Evolutionary conservation across 2,797 vertebrate genomes (phyloP).

Genomic region (Mus spretus): DNA sequence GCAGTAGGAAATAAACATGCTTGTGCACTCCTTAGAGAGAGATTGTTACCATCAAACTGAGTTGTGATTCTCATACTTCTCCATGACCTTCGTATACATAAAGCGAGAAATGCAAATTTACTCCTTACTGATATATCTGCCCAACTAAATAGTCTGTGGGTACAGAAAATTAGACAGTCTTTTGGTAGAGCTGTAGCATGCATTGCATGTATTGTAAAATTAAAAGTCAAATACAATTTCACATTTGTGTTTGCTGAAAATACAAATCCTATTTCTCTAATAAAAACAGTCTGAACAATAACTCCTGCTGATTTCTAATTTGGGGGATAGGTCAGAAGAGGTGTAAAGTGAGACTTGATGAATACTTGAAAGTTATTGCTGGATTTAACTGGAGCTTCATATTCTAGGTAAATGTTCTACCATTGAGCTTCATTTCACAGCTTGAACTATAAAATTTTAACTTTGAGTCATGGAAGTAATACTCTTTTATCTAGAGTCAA

Average conservation of each 20-base stretch:
- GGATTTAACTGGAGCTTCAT: background rate
- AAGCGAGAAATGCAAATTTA: background rate
- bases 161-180: background rate
- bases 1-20: background rate
- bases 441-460: conserved; percentile 15
- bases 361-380: background rate
- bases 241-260: conserved; percentile 19
- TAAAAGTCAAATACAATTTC: background rate
- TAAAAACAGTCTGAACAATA: conserved; percentile 22
- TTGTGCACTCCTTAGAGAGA: background rate
- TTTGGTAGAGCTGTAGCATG: background rate
- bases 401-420: background rate
- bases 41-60: background rate
- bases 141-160: background rate
- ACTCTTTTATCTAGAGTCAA: background rate
- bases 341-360: background rate
- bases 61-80: background rate
- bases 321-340: background rate
- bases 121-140: background rate
- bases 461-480: background rate
- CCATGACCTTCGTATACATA: background rate
- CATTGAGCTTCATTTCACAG: background rate
- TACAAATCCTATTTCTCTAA: background rate
- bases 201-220: background rate
- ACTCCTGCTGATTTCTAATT: conserved; percentile 22